Conservation (phyloP, 2,113 vertebrate genomes). For the Crypturellus undulatus region DNA sequence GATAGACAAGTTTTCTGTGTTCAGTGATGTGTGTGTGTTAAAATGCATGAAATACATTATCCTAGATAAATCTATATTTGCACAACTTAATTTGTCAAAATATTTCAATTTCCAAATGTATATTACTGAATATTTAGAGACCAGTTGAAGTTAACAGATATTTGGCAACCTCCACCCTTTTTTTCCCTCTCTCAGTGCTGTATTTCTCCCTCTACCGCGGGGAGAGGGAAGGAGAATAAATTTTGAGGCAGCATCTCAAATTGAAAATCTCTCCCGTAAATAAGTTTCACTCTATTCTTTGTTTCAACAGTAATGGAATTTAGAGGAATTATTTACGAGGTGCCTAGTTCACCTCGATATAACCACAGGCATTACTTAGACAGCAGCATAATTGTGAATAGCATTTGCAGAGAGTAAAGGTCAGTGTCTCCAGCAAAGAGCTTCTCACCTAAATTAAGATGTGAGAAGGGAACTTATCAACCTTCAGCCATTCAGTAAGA, state of each 20-base stretch:
- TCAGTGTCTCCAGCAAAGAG: conserved; percentile 18
- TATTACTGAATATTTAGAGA: background rate
- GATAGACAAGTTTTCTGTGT: background rate
- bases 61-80: background rate
- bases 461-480: conserved; percentile 27
- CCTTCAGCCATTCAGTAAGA: background rate
- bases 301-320: conserved; percentile 34
- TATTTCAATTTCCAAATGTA: background rate
- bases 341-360: conserved; percentile 35
- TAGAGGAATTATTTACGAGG: conserved; percentile 43
- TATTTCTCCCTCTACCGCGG: background rate
- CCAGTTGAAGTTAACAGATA: background rate
- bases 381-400: conserved; percentile 2
- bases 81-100: background rate
- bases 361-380: conserved; percentile 55
- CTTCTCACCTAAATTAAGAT: conserved; percentile 48
- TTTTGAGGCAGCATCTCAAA: background rate
- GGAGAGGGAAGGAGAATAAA: background rate
- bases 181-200: fast-evolving
- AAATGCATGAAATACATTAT: background rate
- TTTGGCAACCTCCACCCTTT: background rate
- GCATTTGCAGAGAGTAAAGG: conserved; percentile 58
- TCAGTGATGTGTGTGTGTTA: background rate
- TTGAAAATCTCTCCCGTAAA: background rate
- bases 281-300: conserved; percentile 31